These are phyloP conservation scores for Acrocephalus arundinaceus DNA, from an alignment of 2,113 vertebrate species.

Conservation along the genomic window DNA sequence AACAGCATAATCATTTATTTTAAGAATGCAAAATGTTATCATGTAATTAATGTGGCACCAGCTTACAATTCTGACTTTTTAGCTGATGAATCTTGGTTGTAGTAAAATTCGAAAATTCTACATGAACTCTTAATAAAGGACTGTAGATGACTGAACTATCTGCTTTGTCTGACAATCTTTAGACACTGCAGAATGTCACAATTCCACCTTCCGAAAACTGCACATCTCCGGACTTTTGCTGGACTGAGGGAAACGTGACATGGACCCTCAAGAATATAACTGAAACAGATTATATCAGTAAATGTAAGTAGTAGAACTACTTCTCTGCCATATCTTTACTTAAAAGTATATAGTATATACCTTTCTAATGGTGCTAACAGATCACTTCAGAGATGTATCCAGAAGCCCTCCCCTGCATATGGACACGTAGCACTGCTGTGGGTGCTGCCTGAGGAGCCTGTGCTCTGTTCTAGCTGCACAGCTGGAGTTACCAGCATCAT, in stretches of 20 bases:
- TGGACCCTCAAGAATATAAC: slow-evolving; percentile 80
- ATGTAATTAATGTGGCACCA: neutral
- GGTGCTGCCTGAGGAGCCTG: neutral
- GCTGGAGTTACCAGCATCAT: slow-evolving; percentile 19
- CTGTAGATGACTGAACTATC: neutral
- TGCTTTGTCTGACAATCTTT: slow-evolving; percentile 37
- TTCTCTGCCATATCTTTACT: neutral
- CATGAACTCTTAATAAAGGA: neutral
- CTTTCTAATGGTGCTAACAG: neutral
- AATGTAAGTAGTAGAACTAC: slow-evolving; percentile 79
- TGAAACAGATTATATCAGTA: slow-evolving; percentile 66
- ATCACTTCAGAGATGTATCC: neutral
- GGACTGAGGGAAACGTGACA: slow-evolving; percentile 64
- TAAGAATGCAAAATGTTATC: neutral
- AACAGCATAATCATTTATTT: neutral
- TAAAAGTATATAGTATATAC: rapidly evolving
- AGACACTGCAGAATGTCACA: slow-evolving; percentile 82
- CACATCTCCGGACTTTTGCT: slow-evolving; percentile 74
- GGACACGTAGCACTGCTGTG: neutral
- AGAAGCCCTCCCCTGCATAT: rapidly evolving
- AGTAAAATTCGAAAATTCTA: neutral
- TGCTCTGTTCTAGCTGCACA: neutral
- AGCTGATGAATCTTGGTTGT: neutral
- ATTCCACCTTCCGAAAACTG: slow-evolving; percentile 78
- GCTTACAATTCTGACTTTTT: neutral